phyloP scores from a whole-genome alignment of 1,140 invertebrate genomes.

The Caerostris darwini region DNA sequence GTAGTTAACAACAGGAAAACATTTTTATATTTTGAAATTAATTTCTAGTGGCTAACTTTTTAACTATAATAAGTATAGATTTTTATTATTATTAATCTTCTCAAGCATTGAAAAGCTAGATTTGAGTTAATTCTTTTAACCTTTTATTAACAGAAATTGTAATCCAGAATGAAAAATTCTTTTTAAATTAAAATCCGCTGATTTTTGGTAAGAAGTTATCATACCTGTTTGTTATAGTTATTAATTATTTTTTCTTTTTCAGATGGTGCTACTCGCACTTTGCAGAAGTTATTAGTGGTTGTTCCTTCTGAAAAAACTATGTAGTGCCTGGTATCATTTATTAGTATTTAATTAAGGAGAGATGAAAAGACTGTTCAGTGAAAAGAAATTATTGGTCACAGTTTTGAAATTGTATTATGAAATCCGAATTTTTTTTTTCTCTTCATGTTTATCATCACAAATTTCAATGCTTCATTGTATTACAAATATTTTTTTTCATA shows the following conservation, averaged over 20 bases:
- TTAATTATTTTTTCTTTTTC: slow-evolving; percentile 78
- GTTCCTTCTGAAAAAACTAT: slow-evolving; percentile 79
- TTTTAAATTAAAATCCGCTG: too few species aligned
- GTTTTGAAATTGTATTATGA: background rate
- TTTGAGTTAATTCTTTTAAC: background rate
- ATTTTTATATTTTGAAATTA: too few species aligned
- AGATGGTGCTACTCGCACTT: slow-evolving; percentile 80
- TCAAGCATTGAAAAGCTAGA: background rate
- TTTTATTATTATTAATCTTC: background rate
- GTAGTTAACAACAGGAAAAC: too few species aligned
- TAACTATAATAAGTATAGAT: background rate
- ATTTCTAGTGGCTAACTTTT: too few species aligned
- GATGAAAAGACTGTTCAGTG: background rate
- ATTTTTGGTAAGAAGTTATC: background rate
- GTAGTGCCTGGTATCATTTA: background rate
- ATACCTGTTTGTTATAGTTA: background rate
- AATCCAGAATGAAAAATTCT: background rate
- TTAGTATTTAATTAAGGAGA: background rate
- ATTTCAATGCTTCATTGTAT: background rate
- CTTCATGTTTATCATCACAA: background rate
- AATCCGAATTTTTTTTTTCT: background rate
- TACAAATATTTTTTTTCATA: background rate
- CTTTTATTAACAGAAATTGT: background rate
- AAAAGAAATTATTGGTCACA: background rate
- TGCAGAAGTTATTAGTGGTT: slow-evolving; percentile 82